Conservation (phyloP, 2,888 invertebrate species). For the Drosophila putrida region DNA sequence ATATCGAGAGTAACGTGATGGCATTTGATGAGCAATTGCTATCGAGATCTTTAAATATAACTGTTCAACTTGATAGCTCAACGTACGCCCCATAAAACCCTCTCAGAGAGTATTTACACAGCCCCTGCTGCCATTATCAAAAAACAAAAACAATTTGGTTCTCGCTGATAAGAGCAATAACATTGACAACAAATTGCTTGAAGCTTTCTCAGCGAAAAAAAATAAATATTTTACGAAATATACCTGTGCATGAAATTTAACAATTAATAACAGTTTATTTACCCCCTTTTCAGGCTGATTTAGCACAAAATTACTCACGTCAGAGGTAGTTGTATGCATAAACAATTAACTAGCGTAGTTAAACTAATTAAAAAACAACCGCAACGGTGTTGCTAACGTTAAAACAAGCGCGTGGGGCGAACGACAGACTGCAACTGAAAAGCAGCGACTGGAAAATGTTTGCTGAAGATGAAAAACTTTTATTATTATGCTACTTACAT, state of each 20-base stretch:
- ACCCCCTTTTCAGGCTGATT: conserved; percentile 12
- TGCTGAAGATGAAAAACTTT: conserved; percentile 61
- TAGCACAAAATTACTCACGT: conserved; percentile 16
- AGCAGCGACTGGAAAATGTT: conserved; percentile 61
- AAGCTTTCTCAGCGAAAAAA: conserved; percentile 8
- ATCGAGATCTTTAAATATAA: conserved; percentile 14
- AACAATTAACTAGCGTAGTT: conserved; percentile 16
- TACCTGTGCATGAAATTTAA: not conserved
- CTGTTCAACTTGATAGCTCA: not conserved
- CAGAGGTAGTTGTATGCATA: conserved; percentile 10
- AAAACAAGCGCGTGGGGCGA: conserved; percentile 60
- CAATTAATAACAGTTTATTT: conserved; percentile 10
- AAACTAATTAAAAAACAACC: conserved; percentile 21
- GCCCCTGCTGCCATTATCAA: conserved; percentile 51
- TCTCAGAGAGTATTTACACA: conserved; percentile 3
- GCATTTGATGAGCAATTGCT: conserved; percentile 38
- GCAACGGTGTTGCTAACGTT: conserved; percentile 19
- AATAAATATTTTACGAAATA: not conserved
- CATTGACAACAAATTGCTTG: conserved; percentile 40
- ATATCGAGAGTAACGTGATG: conserved; percentile 45
- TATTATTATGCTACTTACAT: conserved; percentile 13
- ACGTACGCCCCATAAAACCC: conserved; percentile 11
- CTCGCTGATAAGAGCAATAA: conserved; percentile 46
- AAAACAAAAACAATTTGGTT: conserved; percentile 33
- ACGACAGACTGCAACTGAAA: conserved; percentile 78